These are phyloP conservation scores for Solenopsis invicta DNA, from an alignment of 1,140 invertebrate species.

Conservation along the genomic window DNA sequence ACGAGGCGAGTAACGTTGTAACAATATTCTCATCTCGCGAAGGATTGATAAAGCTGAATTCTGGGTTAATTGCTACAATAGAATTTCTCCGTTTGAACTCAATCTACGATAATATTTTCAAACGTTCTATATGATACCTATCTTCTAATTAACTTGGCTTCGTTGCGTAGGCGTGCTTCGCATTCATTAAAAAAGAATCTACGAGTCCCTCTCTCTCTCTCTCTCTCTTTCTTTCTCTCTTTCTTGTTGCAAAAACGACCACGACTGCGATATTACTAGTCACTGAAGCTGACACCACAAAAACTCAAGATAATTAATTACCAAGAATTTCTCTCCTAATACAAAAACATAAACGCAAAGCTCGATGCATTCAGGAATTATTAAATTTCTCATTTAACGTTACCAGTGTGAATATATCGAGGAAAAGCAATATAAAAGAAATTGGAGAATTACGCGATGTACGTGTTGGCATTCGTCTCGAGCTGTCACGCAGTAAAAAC, in stretches of 20 bases:
- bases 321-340: not conserved
- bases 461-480: constrained; percentile 29
- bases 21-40: constrained; percentile 23
- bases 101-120: constrained; percentile 24
- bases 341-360: not conserved
- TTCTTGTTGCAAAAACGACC: not conserved
- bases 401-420: not conserved
- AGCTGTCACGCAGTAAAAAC: constrained; percentile 24
- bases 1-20: constrained; percentile 12
- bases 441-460: not conserved
- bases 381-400: not conserved
- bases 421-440: not conserved
- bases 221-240: too few relatives aligned
- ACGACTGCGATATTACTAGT: not conserved
- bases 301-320: not conserved
- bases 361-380: not conserved
- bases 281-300: not conserved
- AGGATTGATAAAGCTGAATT: constrained; percentile 17
- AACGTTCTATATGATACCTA: not conserved
- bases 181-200: not conserved
- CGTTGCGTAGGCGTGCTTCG: too few relatives aligned
- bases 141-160: constrained; percentile 26
- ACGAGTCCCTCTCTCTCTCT: too few relatives aligned
- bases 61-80: constrained; percentile 14
- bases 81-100: not conserved